Percentiles rank a stretch among this genome's conserved stretches.
These are phyloP conservation scores for Xiphophorus birchmanni DNA, from an alignment of 2,797 vertebrate genomes.

Conservation along the genomic window DNA sequence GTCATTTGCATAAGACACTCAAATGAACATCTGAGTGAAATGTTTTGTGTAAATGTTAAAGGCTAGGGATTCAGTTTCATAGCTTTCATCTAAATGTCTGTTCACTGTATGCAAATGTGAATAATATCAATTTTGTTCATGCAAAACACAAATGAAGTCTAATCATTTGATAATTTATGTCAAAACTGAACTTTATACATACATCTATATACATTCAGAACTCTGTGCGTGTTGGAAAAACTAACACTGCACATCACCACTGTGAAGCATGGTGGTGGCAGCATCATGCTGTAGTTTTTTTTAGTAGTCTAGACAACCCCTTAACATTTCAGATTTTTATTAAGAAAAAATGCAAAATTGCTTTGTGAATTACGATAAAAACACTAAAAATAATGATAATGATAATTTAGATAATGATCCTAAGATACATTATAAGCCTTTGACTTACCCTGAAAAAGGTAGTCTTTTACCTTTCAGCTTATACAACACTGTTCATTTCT, in stretches of 20 bases:
- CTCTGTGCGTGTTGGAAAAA: neutral
- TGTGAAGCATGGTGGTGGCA: neutral
- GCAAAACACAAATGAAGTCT: neutral
- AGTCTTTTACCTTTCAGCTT: neutral
- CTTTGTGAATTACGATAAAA: neutral
- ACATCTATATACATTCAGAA: neutral
- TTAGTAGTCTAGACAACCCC: neutral
- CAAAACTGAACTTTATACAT: too few relatives aligned
- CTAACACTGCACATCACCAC: neutral
- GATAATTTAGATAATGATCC: neutral
- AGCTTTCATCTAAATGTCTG: neutral
- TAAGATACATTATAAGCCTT: neutral
- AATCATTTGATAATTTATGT: too few relatives aligned
- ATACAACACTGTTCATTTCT: neutral
- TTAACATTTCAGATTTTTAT: neutral
- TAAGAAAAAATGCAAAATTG: neutral
- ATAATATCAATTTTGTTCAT: neutral
- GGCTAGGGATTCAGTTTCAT: neutral
- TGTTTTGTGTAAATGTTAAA: neutral
- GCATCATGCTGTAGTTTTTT: neutral
- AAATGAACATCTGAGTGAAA: neutral
- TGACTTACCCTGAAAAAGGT: neutral
- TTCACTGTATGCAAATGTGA: neutral
- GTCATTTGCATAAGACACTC: neutral
- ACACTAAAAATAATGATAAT: neutral